These are phyloP conservation scores for Rousettus madagascariensis DNA, from an alignment of 2,797 vertebrate species.

Conservation along the genomic window DNA sequence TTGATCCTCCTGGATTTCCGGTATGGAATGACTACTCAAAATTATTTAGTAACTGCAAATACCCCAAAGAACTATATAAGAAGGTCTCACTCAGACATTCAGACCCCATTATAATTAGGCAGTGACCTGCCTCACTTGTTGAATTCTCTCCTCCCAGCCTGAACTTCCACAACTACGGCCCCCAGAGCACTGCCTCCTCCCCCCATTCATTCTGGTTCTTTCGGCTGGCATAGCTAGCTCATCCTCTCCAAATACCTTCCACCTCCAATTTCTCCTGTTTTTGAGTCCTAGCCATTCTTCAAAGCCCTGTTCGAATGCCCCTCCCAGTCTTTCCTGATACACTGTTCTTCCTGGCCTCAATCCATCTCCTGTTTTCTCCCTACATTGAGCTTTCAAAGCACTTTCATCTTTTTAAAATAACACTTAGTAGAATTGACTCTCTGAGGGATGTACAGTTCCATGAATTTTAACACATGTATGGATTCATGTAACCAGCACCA, in stretches of 20 bases:
- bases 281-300: not conserved
- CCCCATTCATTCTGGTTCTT: not conserved
- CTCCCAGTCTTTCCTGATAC: not conserved
- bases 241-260: not conserved
- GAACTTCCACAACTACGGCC: not conserved
- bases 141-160: not conserved
- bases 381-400: not conserved
- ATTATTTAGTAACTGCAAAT: slow-evolving; percentile 5
- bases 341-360: not conserved
- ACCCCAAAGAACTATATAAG: not conserved
- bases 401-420: not conserved
- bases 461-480: not conserved
- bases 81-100: not conserved
- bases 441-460: not conserved
- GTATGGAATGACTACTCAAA: not conserved
- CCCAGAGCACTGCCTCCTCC: not conserved
- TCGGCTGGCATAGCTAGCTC: fast-evolving
- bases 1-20: not conserved
- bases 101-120: not conserved
- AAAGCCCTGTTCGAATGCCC: not conserved
- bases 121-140: not conserved
- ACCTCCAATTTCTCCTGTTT: not conserved
- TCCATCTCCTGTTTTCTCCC: not conserved
- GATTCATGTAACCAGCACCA: not conserved
- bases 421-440: not conserved